Evolutionary conservation across 2,797 vertebrate species (phyloP).

Genomic region (Karalla daura): DNA sequence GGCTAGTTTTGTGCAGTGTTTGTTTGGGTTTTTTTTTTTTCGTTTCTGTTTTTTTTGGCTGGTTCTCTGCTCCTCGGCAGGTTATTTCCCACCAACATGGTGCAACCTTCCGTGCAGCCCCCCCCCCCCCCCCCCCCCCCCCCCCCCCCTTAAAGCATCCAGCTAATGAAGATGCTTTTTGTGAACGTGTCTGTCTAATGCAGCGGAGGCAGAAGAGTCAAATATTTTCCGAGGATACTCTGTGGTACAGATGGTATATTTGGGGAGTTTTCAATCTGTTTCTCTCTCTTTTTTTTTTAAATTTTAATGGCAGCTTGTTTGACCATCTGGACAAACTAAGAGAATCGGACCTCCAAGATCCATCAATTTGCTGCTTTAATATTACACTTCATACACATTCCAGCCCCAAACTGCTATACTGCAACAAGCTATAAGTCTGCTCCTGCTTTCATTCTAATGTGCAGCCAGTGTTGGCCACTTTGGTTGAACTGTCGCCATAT

Average conservation of each 20-base stretch:
- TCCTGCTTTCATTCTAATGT: background rate
- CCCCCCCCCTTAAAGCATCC: constrained; percentile 13
- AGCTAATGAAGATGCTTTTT: constrained; percentile 49
- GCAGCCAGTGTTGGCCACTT: background rate
- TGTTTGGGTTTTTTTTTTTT: constrained; percentile 7
- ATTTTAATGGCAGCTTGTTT: constrained; percentile 57
- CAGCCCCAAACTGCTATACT: constrained; percentile 1
- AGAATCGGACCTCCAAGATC: constrained; percentile 31
- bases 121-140: constrained; percentile 13
- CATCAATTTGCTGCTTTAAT: constrained; percentile 31
- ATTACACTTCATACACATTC: constrained; percentile 14
- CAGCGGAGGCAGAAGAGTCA: constrained; percentile 7
- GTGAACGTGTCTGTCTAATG: constrained; percentile 18
- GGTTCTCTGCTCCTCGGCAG: constrained; percentile 30
- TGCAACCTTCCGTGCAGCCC: background rate
- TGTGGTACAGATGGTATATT: constrained; percentile 1
- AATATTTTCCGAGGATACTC: constrained; percentile 4
- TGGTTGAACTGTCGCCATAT: background rate
- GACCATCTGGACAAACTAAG: constrained; percentile 59
- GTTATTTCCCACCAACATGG: constrained; percentile 35
- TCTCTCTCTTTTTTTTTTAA: constrained; percentile 7
- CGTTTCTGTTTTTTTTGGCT: background rate
- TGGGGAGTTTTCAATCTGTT: constrained; percentile 11
- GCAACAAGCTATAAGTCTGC: background rate
- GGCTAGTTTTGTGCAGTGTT: constrained; percentile 34